Evolutionary conservation across 2,113 vertebrate genomes (phyloP), one percentile per base, ranked within the genome.

Genomic region (Perca flavescens): DNA sequence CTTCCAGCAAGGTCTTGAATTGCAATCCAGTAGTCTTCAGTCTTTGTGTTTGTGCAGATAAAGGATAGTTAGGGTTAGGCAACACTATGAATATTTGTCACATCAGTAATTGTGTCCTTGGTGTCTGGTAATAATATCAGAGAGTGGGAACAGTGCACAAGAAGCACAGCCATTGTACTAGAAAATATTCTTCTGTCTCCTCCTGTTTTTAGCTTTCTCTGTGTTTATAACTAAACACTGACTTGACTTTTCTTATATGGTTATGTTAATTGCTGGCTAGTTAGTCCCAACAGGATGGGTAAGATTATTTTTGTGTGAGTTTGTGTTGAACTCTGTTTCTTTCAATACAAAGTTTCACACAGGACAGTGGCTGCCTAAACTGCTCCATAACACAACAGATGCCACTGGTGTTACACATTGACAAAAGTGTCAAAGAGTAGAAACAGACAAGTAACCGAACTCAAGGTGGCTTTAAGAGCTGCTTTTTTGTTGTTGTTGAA

Each of bases 1-100:
- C 56, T 46, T 69, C 19, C 28, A 68, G 54, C 58, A 77, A 85
- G 74, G 67, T 69, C 66, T 83, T 63, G 6, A 64, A 84, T 69
- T 79, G 22, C 1, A 84, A 75, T 60, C 56, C 22, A 46, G 22
- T 13, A 4, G 17, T 75, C 31, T 34, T 64, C 10, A 4, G 21
- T 36, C 12, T 40, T 40, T 77, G 25, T 28, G 36, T 65, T 62
- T 71, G 63, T 62, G 40, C 16, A 65, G 52, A 19, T 22, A 61
- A n/a, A 58, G 6, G 36, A 31, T 25, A 75, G 52, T 19, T 25
- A 28, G 50, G 57, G 56, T 86, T 77, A 71, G 13, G 47, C 34
- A 22, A 40, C 4, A 57, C 36, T 19, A 46, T 77, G 63, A 72
- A 81, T 83, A 52, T 56, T 40, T 66, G 15, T 40, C 19, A 19